Evolutionary conservation across 2,888 invertebrate species (phyloP).

Genomic region (Drosophila lacicola): DNA sequence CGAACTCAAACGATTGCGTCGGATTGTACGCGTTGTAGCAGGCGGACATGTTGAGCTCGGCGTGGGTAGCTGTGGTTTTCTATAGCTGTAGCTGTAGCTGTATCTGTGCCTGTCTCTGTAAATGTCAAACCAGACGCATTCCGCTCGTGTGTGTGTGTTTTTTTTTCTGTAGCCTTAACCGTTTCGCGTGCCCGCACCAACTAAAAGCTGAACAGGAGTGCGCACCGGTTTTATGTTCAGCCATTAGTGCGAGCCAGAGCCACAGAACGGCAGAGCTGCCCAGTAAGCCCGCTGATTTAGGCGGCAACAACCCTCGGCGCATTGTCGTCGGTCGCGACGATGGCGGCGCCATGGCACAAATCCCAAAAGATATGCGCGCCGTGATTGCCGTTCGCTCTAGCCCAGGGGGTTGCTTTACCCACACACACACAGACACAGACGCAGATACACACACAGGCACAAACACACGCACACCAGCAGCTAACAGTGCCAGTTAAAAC

Average conservation of each 20-base stretch:
- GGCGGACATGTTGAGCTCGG: slow-evolving; percentile 80
- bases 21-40: slow-evolving; percentile 76
- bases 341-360: slow-evolving; percentile 83
- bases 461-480: slow-evolving; percentile 8
- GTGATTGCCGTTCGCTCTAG: slow-evolving; percentile 63
- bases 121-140: slow-evolving; percentile 44
- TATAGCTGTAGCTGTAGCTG: slow-evolving; percentile 13
- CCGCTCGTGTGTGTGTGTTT: slow-evolving; percentile 6
- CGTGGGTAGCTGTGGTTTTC: slow-evolving; percentile 1
- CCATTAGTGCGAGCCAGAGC: slow-evolving; percentile 61
- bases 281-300: slow-evolving; percentile 76
- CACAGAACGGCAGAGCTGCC: slow-evolving; percentile 37
- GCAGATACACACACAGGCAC: slow-evolving; percentile 8
- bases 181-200: slow-evolving; percentile 83
- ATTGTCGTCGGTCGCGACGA: slow-evolving; percentile 82
- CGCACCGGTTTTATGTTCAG: slow-evolving; percentile 82
- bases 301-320: slow-evolving; percentile 80
- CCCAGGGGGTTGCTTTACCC: slow-evolving; percentile 78
- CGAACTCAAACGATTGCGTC: slow-evolving; percentile 79
- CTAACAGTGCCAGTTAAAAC: slow-evolving; percentile 66
- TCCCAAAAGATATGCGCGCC: slow-evolving; percentile 77
- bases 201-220: slow-evolving; percentile 81
- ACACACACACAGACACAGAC: slow-evolving; percentile 36
- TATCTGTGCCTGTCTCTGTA: slow-evolving; percentile 3
- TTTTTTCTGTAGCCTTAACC: slow-evolving; percentile 61